A percentile compares a stretch with the other conserved stretches of the same genome.
These are phyloP conservation scores for Ambastaia sidthimunki DNA, from an alignment of 2,797 vertebrate genomes.

Conservation along the genomic window DNA sequence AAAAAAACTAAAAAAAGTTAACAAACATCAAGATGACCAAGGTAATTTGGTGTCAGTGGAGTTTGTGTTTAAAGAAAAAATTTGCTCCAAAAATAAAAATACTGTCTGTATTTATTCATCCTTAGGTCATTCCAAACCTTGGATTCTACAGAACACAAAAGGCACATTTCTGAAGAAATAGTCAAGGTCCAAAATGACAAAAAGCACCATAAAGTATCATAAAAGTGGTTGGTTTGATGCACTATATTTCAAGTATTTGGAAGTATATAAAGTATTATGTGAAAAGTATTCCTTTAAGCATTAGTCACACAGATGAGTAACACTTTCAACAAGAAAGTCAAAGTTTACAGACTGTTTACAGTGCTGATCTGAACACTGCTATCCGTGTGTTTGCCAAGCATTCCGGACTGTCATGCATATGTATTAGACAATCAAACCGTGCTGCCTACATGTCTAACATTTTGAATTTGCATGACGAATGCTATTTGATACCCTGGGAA, in stretches of 20 bases:
- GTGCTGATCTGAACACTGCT: neutral
- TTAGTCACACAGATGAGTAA: neutral
- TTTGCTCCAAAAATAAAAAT: neutral
- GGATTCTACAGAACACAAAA: too few species aligned
- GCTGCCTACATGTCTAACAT: neutral
- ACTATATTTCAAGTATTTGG: too few species aligned
- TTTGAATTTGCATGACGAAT: neutral
- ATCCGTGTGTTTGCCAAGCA: neutral
- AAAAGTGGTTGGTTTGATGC: too few species aligned
- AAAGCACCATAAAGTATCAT: too few species aligned
- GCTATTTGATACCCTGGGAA: neutral
- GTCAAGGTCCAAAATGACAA: too few species aligned
- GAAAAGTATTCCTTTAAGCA: neutral
- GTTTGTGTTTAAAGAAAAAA: neutral
- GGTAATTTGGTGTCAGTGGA: neutral
- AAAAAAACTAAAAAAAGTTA: neutral
- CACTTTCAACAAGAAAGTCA: neutral
- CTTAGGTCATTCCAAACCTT: too few species aligned
- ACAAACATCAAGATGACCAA: neutral
- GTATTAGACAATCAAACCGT: neutral
- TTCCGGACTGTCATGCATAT: neutral
- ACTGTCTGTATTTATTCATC: too few species aligned
- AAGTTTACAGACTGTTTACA: conserved; percentile 18
- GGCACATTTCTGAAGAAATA: too few species aligned
- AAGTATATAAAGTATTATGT: too few species aligned